Evolutionary conservation across 2,113 vertebrate genomes (phyloP).

Genomic region (Sinocyclocheilus maitianheensis): DNA sequence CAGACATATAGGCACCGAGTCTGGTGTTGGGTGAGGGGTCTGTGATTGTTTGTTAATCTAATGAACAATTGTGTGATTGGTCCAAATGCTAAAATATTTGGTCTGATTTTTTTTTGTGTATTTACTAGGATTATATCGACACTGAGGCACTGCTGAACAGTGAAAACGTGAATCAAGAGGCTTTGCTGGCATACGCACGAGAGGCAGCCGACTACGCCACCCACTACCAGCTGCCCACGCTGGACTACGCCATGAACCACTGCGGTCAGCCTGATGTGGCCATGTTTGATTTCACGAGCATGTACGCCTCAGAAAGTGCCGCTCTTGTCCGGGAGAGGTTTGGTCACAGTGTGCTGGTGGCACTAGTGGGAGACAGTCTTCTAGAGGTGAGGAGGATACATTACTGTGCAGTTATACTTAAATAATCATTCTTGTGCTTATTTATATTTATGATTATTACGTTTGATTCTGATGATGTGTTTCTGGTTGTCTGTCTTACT

Average conservation of each 20-base stretch:
- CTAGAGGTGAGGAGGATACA: constrained; percentile 82
- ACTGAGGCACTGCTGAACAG: constrained; percentile 87
- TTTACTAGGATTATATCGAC: constrained; percentile 85
- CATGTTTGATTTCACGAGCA: constrained; percentile 98
- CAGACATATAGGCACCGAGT: too few relatives aligned
- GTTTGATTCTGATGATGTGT: not conserved
- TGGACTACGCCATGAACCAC: constrained; percentile 95
- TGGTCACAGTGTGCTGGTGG: constrained; percentile 87
- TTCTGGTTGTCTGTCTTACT: constrained; percentile 38
- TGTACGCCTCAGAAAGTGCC: constrained; percentile 96
- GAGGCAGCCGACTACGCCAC: constrained; percentile 97
- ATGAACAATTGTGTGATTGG: too few relatives aligned
- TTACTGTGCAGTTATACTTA: not conserved
- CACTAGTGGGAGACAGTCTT: constrained; percentile 94
- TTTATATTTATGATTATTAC: not conserved
- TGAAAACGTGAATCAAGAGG: constrained; percentile 91
- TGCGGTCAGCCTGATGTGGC: constrained; percentile 91
- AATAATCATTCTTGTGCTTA: not conserved
- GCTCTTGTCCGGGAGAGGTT: constrained; percentile 88
- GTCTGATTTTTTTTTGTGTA: not conserved
- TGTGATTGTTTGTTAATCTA: too few relatives aligned
- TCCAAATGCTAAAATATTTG: not conserved
- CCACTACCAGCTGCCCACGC: constrained; percentile 92
- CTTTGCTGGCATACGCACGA: constrained; percentile 88
- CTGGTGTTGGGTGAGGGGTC: too few relatives aligned